phyloP scores from a whole-genome alignment of 2,113 vertebrate genomes.

The Amphiprion ocellaris region DNA sequence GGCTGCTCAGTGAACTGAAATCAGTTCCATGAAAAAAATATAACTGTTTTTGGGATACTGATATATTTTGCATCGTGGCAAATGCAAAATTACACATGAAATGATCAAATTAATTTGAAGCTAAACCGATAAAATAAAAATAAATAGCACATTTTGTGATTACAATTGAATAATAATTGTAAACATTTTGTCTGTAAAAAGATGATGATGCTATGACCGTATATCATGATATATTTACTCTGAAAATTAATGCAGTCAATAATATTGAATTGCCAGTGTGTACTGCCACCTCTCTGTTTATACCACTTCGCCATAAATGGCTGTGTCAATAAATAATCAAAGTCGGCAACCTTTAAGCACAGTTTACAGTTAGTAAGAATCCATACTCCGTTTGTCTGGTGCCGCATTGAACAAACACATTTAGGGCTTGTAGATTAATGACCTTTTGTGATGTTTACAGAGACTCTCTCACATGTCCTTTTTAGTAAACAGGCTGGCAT shows the following conservation, averaged over 20 bases:
- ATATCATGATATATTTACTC: neutral
- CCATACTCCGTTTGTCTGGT: constrained; percentile 8
- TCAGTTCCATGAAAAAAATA: neutral
- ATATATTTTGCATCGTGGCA: neutral
- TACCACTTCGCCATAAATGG: neutral
- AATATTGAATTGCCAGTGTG: neutral
- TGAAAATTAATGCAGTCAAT: neutral
- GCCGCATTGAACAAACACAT: neutral
- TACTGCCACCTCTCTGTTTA: neutral
- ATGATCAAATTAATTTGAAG: neutral
- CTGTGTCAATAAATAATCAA: constrained; percentile 12
- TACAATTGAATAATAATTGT: neutral
- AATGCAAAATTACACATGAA: neutral
- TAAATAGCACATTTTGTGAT: neutral
- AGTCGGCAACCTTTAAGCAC: constrained; percentile 14
- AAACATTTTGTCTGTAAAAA: neutral
- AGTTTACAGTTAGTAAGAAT: neutral
- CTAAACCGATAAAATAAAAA: neutral
- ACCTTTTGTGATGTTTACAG: constrained; percentile 26
- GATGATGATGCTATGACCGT: neutral
- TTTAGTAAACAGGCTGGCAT: constrained; percentile 39
- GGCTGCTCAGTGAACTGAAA: constrained; percentile 13
- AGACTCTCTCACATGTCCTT: constrained; percentile 15
- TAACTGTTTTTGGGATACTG: neutral
- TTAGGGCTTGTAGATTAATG: constrained; percentile 28